Percentiles rank a stretch among this genome's conserved stretches.
These are phyloP conservation scores for Nyleta sp. DNA, from an alignment of 2,888 invertebrate species.

Conservation along the genomic window DNA sequence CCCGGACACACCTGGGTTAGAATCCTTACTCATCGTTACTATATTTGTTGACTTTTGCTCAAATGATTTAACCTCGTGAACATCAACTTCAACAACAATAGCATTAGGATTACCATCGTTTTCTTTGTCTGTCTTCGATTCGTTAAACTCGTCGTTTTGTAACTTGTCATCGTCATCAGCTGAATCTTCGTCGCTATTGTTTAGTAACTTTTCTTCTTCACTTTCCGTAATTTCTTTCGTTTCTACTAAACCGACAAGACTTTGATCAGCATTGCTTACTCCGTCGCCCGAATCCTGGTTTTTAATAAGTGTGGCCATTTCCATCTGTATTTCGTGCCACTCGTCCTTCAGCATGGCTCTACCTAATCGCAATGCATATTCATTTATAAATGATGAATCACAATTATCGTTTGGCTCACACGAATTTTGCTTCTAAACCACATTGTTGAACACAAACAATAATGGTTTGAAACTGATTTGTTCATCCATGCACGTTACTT, in stretches of 20 bases:
- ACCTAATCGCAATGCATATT: background rate
- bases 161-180: no score
- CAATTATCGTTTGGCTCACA: background rate
- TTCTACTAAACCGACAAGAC: background rate
- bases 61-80: no score
- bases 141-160: background rate
- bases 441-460: background rate
- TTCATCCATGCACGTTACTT: background rate
- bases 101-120: no score
- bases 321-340: background rate
- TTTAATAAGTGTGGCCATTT: background rate
- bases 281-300: background rate
- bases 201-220: background rate
- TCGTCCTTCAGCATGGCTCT: background rate
- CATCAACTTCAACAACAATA: no score
- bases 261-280: background rate
- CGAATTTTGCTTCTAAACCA: conserved; percentile 1
- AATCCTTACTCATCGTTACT: no score
- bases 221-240: background rate
- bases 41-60: no score
- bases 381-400: background rate
- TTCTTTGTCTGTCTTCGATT: background rate
- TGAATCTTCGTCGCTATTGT: background rate
- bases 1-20: no score
- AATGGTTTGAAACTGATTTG: background rate